A percentile compares a stretch with the other conserved stretches of the same genome.
Conservation (phyloP, 1,140 invertebrate genomes). For the Zeugodacus cucurbitae region DNA sequence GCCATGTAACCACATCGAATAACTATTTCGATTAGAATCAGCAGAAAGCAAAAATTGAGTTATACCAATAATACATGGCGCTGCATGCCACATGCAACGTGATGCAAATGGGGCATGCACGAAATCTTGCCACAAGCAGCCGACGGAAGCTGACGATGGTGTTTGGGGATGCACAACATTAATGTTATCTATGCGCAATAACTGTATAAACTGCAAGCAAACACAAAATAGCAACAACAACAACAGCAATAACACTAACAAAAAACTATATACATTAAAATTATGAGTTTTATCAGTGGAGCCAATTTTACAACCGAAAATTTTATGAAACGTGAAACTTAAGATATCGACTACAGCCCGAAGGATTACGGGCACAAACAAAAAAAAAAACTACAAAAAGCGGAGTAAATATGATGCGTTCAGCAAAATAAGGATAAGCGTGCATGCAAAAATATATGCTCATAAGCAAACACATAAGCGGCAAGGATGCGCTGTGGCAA, state of each 20-base stretch:
- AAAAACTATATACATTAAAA: constrained; percentile 41
- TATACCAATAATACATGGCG: background rate
- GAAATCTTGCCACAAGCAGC: background rate
- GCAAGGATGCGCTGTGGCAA: background rate
- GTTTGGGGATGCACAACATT: background rate
- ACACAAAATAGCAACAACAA: constrained; percentile 26
- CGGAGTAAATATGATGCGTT: constrained; percentile 41
- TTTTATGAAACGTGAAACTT: constrained; percentile 65
- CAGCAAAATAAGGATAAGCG: constrained; percentile 43
- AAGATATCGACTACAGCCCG: constrained; percentile 50
- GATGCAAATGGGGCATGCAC: background rate
- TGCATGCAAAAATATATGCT: constrained; percentile 19
- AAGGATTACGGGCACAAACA: background rate
- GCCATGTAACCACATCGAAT: background rate
- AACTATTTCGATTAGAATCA: background rate
- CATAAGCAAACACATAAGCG: background rate
- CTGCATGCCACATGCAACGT: background rate
- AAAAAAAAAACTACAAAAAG: background rate
- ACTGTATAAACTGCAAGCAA: background rate
- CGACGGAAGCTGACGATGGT: background rate
- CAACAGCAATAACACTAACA: constrained; percentile 52
- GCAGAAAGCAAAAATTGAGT: background rate
- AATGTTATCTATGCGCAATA: constrained; percentile 1
- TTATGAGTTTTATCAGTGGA: constrained; percentile 50
- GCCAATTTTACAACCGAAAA: constrained; percentile 53